phyloP scores from a whole-genome alignment of 2,888 invertebrate species.

The Neuroscelio doddi region DNA sequence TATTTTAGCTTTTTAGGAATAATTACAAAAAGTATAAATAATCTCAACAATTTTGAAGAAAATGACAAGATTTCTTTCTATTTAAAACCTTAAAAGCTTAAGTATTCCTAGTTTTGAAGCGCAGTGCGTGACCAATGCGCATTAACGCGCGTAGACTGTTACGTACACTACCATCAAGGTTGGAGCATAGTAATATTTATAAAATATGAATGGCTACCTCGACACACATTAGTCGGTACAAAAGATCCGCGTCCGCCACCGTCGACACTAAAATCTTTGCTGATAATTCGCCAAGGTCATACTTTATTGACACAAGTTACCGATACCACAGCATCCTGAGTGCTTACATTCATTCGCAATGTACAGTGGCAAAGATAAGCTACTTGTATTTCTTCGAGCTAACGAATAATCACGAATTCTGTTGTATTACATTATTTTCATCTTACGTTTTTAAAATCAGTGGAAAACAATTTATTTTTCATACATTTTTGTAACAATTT shows the following conservation, averaged over 20 bases:
- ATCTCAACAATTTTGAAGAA: no score
- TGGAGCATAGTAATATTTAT: constrained; percentile 42
- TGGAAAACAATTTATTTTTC: neutral
- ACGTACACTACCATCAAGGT: constrained; percentile 43
- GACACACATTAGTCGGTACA: constrained; percentile 45
- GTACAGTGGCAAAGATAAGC: constrained; percentile 12
- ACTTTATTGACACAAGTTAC: constrained; percentile 31
- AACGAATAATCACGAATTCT: constrained; percentile 20
- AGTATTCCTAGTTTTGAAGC: constrained; percentile 8
- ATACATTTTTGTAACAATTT: neutral
- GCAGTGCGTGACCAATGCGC: constrained; percentile 44
- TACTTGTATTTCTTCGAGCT: neutral
- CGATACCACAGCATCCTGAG: constrained; percentile 35
- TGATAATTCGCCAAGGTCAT: constrained; percentile 48
- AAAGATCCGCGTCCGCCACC: constrained; percentile 35
- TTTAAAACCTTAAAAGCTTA: no score
- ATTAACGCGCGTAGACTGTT: constrained; percentile 35
- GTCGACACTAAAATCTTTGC: constrained; percentile 40
- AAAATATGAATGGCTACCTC: constrained; percentile 49
- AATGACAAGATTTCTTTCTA: no score
- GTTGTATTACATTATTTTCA: neutral
- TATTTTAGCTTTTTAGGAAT: no score
- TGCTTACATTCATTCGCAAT: neutral
- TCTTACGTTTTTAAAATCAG: neutral
- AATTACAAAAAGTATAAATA: no score